These are phyloP conservation scores for Erpobdella octoculata DNA, from an alignment of 2,888 invertebrate species.

Conservation along the genomic window DNA sequence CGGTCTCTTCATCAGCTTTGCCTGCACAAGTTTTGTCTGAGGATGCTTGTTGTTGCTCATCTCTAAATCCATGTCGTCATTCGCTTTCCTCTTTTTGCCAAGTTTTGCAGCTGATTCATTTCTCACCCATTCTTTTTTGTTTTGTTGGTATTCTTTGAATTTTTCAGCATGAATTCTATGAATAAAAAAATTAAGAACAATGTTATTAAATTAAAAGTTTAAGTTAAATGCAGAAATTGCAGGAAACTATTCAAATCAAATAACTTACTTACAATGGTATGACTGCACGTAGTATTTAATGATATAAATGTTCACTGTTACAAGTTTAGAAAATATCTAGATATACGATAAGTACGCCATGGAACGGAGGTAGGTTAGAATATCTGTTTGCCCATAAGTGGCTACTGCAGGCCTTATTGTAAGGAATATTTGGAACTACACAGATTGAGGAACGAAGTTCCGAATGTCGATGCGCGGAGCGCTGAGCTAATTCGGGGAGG, in stretches of 20 bases:
- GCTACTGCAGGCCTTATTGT: too few relatives aligned
- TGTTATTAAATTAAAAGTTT: neutral
- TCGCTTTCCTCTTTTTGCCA: neutral
- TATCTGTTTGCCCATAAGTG: too few relatives aligned
- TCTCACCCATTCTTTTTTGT: neutral
- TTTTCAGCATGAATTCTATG: neutral
- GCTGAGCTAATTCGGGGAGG: too few relatives aligned
- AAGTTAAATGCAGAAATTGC: neutral
- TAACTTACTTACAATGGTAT: neutral
- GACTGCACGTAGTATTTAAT: too few relatives aligned
- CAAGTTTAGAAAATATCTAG: too few relatives aligned
- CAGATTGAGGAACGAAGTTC: too few relatives aligned
- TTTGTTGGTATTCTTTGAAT: neutral
- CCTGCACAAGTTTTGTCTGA: neutral
- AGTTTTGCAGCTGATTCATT: neutral
- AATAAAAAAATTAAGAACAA: neutral
- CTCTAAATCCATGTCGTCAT: constrained; percentile 1
- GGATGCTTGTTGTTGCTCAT: neutral
- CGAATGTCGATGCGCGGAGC: too few relatives aligned
- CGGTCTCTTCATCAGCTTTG: too few relatives aligned
- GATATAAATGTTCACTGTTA: too few relatives aligned
- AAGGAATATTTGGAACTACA: too few relatives aligned
- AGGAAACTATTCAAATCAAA: neutral
- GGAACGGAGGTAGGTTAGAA: too few relatives aligned
- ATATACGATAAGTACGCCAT: too few relatives aligned